A percentile compares a stretch with the other conserved stretches of the same genome.
Conservation (phyloP, 2,113 vertebrate species). For the Grantiella picta region DNA sequence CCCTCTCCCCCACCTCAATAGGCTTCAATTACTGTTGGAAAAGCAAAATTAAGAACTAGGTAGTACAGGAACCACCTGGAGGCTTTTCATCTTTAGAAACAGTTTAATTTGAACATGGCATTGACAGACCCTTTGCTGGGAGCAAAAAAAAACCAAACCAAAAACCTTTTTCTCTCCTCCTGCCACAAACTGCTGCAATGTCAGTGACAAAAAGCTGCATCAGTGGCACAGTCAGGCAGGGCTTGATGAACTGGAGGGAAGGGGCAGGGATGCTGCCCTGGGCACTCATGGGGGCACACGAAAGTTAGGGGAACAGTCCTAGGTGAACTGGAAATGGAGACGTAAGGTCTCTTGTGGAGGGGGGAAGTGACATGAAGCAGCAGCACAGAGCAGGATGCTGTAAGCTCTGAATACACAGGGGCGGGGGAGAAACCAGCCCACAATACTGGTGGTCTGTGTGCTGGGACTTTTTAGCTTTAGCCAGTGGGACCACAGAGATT, state of each 20-base stretch:
- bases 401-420: background rate
- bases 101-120: background rate
- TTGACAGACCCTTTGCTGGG: background rate
- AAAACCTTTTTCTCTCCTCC: background rate
- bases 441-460: background rate
- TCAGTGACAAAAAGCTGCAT: background rate
- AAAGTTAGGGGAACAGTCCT: background rate
- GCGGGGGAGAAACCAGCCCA: background rate
- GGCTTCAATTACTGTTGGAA: background rate
- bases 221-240: background rate
- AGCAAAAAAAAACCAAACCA: background rate
- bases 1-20: background rate
- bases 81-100: background rate
- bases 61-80: background rate
- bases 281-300: background rate
- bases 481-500: background rate
- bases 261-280: background rate
- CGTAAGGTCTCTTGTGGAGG: background rate
- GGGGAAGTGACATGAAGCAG: background rate
- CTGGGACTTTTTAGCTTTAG: background rate
- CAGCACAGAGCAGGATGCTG: background rate
- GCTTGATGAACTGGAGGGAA: background rate
- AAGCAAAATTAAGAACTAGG: conserved; percentile 2
- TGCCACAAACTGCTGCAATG: background rate
- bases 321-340: background rate